A percentile compares a stretch with the other conserved stretches of the same genome.
phyloP scores from a whole-genome alignment of 1,140 invertebrate species.

The Pogonognathellus flavescens region DNA sequence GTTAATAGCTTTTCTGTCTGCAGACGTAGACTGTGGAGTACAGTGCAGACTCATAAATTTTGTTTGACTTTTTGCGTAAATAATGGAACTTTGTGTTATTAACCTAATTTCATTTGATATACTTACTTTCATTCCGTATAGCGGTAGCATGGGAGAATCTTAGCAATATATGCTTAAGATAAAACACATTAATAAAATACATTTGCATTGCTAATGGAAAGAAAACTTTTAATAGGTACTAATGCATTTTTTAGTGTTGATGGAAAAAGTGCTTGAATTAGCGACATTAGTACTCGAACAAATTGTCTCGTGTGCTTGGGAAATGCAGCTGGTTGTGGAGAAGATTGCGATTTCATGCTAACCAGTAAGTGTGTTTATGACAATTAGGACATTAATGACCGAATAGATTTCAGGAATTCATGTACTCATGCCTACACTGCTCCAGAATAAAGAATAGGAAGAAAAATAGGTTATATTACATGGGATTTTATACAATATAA shows the following conservation, averaged over 20 bases:
- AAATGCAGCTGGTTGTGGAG: not conserved
- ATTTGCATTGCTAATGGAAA: no score
- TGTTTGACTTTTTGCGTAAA: no score
- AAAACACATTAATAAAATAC: no score
- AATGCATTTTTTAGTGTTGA: not conserved
- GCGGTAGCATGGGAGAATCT: no score
- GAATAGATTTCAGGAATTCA: not conserved
- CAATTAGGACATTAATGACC: constrained; percentile 45
- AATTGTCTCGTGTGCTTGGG: not conserved
- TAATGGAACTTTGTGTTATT: no score
- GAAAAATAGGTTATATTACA: not conserved
- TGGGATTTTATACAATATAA: not conserved
- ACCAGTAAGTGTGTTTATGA: not conserved
- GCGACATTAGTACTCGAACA: not conserved
- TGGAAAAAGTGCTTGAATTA: not conserved
- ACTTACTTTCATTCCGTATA: no score
- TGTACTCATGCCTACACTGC: not conserved
- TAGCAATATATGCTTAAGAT: no score
- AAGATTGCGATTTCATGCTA: not conserved
- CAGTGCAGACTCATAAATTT: no score
- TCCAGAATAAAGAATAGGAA: not conserved
- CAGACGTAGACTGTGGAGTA: no score
- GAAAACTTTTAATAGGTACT: not conserved
- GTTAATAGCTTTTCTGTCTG: no score
- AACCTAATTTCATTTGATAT: no score